Conservation (phyloP, 2,113 vertebrate genomes). For the Petrocephalus microphthalmus region DNA sequence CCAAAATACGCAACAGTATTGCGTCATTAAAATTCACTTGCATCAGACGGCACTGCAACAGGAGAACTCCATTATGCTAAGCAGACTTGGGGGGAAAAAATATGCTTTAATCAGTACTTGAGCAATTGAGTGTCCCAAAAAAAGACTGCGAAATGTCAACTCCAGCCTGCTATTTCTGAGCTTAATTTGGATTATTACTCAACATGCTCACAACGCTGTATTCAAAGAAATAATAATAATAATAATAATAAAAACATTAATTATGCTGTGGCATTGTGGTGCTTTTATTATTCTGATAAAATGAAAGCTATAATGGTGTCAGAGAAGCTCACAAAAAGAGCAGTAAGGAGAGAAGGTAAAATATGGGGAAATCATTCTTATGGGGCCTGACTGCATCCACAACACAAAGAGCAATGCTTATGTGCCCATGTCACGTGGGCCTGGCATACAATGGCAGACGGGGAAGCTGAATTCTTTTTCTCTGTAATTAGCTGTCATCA, state of each 20-base stretch:
- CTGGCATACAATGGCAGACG: neutral
- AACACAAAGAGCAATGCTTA: neutral
- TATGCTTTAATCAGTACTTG: slow-evolving; percentile 37
- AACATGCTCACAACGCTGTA: slow-evolving; percentile 48
- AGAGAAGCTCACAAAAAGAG: neutral
- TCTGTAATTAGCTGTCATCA: slow-evolving; percentile 8
- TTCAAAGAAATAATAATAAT: slow-evolving; percentile 28
- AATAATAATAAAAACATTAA: slow-evolving; percentile 28
- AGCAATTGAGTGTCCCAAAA: slow-evolving; percentile 37
- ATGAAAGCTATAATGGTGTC: neutral
- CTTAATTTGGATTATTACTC: slow-evolving; percentile 62
- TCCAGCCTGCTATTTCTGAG: slow-evolving; percentile 55
- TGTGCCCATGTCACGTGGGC: neutral
- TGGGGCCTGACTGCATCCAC: neutral
- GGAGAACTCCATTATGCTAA: neutral
- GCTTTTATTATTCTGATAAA: slow-evolving; percentile 6
- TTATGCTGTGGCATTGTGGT: neutral
- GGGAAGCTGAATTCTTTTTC: neutral
- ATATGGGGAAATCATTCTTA: neutral
- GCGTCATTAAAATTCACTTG: neutral
- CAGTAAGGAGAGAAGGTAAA: neutral
- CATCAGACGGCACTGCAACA: neutral
- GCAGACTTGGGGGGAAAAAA: slow-evolving; percentile 1
- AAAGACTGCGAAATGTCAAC: slow-evolving; percentile 57
- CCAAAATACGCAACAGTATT: neutral